Evolutionary conservation across 2,888 invertebrate species (phyloP), one percentile per base, ranked within the genome.

Genomic region (Diarsia brunnea): DNA sequence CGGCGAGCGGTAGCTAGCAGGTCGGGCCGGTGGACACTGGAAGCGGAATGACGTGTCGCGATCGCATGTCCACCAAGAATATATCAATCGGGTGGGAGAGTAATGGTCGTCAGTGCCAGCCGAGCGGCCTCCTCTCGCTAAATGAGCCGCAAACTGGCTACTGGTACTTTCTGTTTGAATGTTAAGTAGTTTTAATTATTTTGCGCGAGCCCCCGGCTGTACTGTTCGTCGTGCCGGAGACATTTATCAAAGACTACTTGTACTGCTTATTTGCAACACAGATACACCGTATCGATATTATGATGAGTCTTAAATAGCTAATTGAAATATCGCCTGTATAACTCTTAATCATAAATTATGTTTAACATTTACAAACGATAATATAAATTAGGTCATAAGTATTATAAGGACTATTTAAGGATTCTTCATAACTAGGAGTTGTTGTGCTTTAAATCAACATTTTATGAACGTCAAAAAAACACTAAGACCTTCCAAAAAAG

Each of bases 161-260:
- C 95, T 90, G 93, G 92, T 91, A 93, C 93, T 94, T 94, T 94
- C 94, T 92, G 94, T 91, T 94, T 95, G 95, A 95, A 96, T 96
- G 92, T 95, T 95, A 96, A 96, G 94, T 95, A 95, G 95, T 95
- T 96, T 96, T 95, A 96, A 96, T 96, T 95, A 96, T 95, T 95
- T 95, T 91, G 93, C 94, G 91, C 92, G 90, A 90, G 94, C 95
- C 94, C 88, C 90, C 91, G 91, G 94, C 93, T 93, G 90, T 89
- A 90, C 87, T 87, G 91, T 88, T 88, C 88, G 88, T 91, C 85
- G 88, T 89, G 91, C 91, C 89, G 90, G 89, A 90, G 91, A 90
- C 93, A 93, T 95, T 94, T 92, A 95, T 95, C 94, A 95, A 91
- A 86, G 71, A 65, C 72, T 82, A 75, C 87, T 83, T 76, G 78